Conservation (phyloP, 2,797 vertebrate species). For the Caiman crocodilus region DNA sequence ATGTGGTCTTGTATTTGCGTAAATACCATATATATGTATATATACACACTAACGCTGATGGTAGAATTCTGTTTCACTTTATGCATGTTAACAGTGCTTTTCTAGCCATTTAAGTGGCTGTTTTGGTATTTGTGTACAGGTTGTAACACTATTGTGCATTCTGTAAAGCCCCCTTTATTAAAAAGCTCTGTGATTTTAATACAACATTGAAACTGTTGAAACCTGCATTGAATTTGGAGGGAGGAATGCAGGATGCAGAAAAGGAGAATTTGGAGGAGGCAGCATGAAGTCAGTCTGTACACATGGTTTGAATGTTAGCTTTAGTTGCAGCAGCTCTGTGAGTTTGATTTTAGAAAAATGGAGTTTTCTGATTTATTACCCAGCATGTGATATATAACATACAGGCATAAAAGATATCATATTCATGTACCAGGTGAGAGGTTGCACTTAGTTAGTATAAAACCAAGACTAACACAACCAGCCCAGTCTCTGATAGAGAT, state of each 20-base stretch:
- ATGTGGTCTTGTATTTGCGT: no score
- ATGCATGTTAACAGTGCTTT: no score
- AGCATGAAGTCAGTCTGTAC: background rate
- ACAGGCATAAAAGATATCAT: background rate
- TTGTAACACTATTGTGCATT: no score
- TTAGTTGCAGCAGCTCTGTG: background rate
- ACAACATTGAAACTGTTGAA: background rate
- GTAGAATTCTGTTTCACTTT: no score
- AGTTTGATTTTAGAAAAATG: background rate
- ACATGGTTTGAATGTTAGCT: background rate
- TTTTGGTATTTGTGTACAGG: no score
- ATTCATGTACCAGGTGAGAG: background rate
- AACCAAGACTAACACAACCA: background rate
- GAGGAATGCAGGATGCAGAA: background rate
- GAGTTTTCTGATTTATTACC: background rate
- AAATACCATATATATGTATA: no score
- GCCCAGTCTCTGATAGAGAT: background rate
- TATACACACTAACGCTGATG: no score
- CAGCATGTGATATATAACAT: background rate
- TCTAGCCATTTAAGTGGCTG: no score
- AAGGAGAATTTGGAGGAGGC: background rate
- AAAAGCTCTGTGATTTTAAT: background rate
- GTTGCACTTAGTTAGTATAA: background rate
- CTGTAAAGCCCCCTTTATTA: no score
- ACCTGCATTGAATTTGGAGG: background rate